Base-by-base conservation (phyloP, 2,797 vertebrate species). In the Rousettus madagascariensis region DNA sequence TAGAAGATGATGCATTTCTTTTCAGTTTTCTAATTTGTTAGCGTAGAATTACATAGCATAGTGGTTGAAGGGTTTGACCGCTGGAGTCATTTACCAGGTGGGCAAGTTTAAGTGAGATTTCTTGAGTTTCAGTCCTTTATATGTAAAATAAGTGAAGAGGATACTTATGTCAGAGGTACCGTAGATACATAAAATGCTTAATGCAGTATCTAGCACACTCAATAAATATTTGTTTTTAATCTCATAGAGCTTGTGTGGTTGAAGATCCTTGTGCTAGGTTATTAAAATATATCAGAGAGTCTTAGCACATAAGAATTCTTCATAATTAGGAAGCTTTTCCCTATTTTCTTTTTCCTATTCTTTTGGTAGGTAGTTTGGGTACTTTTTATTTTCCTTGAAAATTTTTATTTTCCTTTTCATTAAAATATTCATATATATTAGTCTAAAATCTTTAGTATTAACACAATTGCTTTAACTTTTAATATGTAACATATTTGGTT, bases 351-450 rank as follows among this genome's bases (percentile, higher is more conserved):
- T 15, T 33, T 6, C 11, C 19, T 69, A 15, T 68, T 78, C 43
- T n/a, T 49, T 68, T 87, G 36, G 26, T 75, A 79, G 65, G 75
- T 19, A 30, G 49, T 68, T 91, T 92, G 57, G 65, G 26, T 78
- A 24, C 46, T 66, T 95, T 89, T 90, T 53, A 65, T 87, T 71
- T 89, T 86, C 55, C 61, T 72, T 94, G 61, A 53, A 93, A 95
- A 49, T 82, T 8, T 59, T 93, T n/a, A 49, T 86, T 8, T 59
- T 91, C 36, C 26, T 93, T 93, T 88, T 75, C n/a, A 75, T 84
- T 91, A 80, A 80, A 78, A 30, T 85, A 57, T 75, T 91, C 16
- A 24, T 77, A 78, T 33, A 3, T 41, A 24, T 65, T 74, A 36
- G 26, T 87, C 19, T 69, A 78, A 95, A 88, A 65, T 72, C 38